phyloP scores from a whole-genome alignment of 2,797 vertebrate species.

The Galago senegalensis region DNA sequence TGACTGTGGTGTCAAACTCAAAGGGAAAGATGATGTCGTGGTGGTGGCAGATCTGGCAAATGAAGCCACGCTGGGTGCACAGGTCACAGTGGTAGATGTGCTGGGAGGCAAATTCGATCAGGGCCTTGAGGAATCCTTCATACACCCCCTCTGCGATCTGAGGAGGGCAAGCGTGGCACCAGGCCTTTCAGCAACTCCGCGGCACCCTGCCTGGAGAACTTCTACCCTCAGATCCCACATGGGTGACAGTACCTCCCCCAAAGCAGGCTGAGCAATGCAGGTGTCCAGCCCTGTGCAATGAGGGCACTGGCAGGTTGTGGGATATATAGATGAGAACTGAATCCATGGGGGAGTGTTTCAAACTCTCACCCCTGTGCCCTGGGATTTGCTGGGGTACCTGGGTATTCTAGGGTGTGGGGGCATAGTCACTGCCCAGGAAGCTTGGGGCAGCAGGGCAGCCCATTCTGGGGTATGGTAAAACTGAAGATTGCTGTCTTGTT shows the following conservation, averaged over 20 bases:
- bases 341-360: not conserved
- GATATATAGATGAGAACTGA: not conserved
- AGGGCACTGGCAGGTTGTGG: not conserved
- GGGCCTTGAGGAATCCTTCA: slow-evolving; percentile 90
- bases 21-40: slow-evolving; percentile 97
- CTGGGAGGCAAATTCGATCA: slow-evolving; percentile 92
- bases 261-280: not conserved
- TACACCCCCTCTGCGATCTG: slow-evolving; percentile 94
- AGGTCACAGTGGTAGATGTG: slow-evolving; percentile 96
- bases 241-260: not conserved
- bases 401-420: not conserved
- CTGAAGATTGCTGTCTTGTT: not conserved
- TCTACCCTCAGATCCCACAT: not conserved
- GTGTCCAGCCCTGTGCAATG: accelerated
- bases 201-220: not conserved
- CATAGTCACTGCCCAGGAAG: not conserved
- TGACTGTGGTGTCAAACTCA: slow-evolving; percentile 94
- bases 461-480: not conserved
- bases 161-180: accelerated
- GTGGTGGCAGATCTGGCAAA: slow-evolving; percentile 96
- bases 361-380: not conserved
- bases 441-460: not conserved
- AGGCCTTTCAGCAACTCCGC: not conserved
- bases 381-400: not conserved
- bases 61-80: slow-evolving; percentile 97